Evolutionary conservation across 2,888 invertebrate genomes (phyloP), one percentile per base, ranked within the genome.

Genomic region (Caenorhabditis doughertyi): DNA sequence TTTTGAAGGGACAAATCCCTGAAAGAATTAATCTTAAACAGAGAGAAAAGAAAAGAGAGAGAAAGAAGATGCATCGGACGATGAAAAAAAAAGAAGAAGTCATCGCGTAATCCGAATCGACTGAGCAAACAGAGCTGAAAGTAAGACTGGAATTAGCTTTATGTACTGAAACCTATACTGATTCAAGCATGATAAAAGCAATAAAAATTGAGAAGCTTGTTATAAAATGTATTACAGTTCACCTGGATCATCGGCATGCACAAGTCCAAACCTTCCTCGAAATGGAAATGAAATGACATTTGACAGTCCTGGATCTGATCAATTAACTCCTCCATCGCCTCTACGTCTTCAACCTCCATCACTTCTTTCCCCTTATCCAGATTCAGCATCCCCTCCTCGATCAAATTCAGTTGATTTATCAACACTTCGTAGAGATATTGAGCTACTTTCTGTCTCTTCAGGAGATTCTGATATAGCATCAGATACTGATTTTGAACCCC

Each of bases 321-420:
- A 68, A 53, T 47, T 79, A 18, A 70, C 84, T 23, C 80, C 84
- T 23, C 72, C 83, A 16, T 79, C 83, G 0, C 86, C 86, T 2
- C 65, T 85, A n/a, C 83, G 83, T n/a, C 84, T 86, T 32, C 84
- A 84, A 58, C 84, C 85, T 9, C 87, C 85, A 0, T 67, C 81
- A 16, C 79, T 86, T 3, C 77, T 87, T 16, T 81, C 86, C 25
- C 87, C 86, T 3, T 85, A 85, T 53, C 85, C 85, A n/a, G 87
- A 85, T 39, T 83, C 84, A 4, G 82, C 83, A 44, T 84, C 85
- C 35, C 90, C 91, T 42, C 90, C 91, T 35, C 74, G 91, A 42
- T 89, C 89, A n/a, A 91, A 90, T 79, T 89, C 89, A 16, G 87
- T 91, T 76, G 91, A 91, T 79, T 64, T 91, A 44, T 90, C 90